Evolutionary conservation across 1,140 invertebrate genomes (phyloP).

Genomic region (Meloidogyne exigua): DNA sequence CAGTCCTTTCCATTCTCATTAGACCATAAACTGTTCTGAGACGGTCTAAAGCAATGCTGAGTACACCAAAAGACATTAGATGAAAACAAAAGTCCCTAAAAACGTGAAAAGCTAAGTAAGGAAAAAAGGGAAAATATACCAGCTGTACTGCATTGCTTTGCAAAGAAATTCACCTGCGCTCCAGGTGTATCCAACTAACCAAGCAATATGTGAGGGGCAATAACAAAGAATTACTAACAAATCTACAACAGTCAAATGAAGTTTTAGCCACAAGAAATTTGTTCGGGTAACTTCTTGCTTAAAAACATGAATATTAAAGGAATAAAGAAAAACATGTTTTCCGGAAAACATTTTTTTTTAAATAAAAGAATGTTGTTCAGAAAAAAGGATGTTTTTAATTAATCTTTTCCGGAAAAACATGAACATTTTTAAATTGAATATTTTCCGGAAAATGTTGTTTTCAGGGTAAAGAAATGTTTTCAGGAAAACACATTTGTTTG

Average conservation of each 20-base stretch:
- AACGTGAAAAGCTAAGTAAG: not conserved
- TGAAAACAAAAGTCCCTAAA: constrained; percentile 54
- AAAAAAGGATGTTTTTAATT: not conserved
- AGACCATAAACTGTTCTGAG: constrained; percentile 51
- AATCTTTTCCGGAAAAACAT: not conserved
- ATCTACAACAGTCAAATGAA: constrained; percentile 51
- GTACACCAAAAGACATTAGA: constrained; percentile 51
- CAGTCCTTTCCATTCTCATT: constrained; percentile 48
- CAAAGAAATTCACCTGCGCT: constrained; percentile 48
- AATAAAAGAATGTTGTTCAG: no score
- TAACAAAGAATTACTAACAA: constrained; percentile 45
- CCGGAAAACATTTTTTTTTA: no score
- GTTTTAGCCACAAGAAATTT: constrained; percentile 49
- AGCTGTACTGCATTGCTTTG: constrained; percentile 47
- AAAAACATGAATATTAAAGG: no score
- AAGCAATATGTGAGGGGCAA: constrained; percentile 49
- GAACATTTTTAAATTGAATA: not conserved
- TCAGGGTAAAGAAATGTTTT: not conserved
- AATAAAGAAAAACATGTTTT: constrained; percentile 9
- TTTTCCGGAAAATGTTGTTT: not conserved
- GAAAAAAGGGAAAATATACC: constrained; percentile 27
- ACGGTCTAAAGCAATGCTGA: constrained; percentile 50
- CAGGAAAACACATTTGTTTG: not conserved
- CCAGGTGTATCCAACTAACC: constrained; percentile 50
- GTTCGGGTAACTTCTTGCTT: constrained; percentile 51